These are phyloP conservation scores for Listrodromus nycthemerus DNA, from an alignment of 2,888 invertebrate genomes.

Conservation along the genomic window DNA sequence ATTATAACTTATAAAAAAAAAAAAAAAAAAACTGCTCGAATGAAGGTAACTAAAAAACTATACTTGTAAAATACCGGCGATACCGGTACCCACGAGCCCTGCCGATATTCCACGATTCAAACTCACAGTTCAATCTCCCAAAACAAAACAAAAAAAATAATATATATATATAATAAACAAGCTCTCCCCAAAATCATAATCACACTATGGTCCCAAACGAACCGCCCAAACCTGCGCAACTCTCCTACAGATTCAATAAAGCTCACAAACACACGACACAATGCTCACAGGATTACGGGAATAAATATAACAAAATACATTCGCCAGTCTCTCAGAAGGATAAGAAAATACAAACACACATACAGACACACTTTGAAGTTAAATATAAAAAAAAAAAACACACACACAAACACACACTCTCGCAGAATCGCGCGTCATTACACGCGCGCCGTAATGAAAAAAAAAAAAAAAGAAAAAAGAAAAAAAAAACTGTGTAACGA, in stretches of 20 bases:
- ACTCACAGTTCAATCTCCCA: slow-evolving; percentile 52
- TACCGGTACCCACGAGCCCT: slow-evolving; percentile 46
- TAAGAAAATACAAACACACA: slow-evolving; percentile 43
- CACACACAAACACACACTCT: slow-evolving; percentile 43
- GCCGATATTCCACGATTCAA: slow-evolving; percentile 48
- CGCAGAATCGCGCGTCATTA: slow-evolving; percentile 70
- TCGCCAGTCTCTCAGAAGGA: slow-evolving; percentile 61
- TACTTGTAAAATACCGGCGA: slow-evolving; percentile 55
- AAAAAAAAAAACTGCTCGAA: slow-evolving; percentile 67
- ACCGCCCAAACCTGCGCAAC: slow-evolving; percentile 64
- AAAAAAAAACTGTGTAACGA: slow-evolving; percentile 41
- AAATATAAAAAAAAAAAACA: slow-evolving; percentile 52
- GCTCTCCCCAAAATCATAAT: slow-evolving; percentile 21
- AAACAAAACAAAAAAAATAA: not conserved
- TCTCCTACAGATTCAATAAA: slow-evolving; percentile 65
- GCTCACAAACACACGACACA: slow-evolving; percentile 65
- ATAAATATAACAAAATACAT: slow-evolving; percentile 66
- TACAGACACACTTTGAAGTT: slow-evolving; percentile 53
- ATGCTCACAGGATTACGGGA: slow-evolving; percentile 68
- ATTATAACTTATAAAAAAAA: slow-evolving; percentile 53
- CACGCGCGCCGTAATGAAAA: slow-evolving; percentile 64
- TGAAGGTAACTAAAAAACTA: slow-evolving; percentile 67
- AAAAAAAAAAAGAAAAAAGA: slow-evolving; percentile 23
- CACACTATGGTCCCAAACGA: slow-evolving; percentile 44
- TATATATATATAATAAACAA: slow-evolving; percentile 1